Evolutionary conservation across 2,888 invertebrate genomes (phyloP).

Genomic region (Eilema sororculum): DNA sequence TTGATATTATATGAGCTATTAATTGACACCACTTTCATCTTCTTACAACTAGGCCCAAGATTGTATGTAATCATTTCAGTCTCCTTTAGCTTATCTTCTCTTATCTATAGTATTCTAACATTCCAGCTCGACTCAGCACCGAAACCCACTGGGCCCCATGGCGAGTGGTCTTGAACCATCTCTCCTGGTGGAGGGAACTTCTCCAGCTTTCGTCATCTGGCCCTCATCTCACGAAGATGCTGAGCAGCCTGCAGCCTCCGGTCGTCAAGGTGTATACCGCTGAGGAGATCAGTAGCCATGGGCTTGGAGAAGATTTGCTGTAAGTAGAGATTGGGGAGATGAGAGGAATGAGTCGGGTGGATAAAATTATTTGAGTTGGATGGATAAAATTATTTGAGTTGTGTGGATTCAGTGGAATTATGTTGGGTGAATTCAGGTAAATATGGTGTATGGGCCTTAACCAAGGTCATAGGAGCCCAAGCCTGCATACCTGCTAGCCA

Average conservation of each 20-base stretch:
- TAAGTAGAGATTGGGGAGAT: constrained; percentile 55
- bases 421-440: neutral
- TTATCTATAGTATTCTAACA: too few relatives aligned
- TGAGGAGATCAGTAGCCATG: constrained; percentile 52
- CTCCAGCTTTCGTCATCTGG: constrained; percentile 91
- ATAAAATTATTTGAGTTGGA: too few relatives aligned
- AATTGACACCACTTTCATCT: too few relatives aligned
- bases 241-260: constrained; percentile 65
- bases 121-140: constrained; percentile 75
- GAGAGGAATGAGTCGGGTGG: neutral
- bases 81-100: too few relatives aligned
- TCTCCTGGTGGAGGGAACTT: constrained; percentile 91
- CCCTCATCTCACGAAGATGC: constrained; percentile 84
- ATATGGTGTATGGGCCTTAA: too few relatives aligned
- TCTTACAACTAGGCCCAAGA: too few relatives aligned
- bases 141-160: constrained; percentile 94
- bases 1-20: too few relatives aligned
- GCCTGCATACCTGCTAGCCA: too few relatives aligned
- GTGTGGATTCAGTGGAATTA: neutral
- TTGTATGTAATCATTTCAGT: too few relatives aligned
- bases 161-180: constrained; percentile 92
- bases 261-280: constrained; percentile 56
- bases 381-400: too few relatives aligned
- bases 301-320: constrained; percentile 69
- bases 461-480: too few relatives aligned